Evolutionary conservation across 2,113 vertebrate genomes (phyloP), one percentile per base, ranked within the genome.

Genomic region (Anthoscopus minutus): DNA sequence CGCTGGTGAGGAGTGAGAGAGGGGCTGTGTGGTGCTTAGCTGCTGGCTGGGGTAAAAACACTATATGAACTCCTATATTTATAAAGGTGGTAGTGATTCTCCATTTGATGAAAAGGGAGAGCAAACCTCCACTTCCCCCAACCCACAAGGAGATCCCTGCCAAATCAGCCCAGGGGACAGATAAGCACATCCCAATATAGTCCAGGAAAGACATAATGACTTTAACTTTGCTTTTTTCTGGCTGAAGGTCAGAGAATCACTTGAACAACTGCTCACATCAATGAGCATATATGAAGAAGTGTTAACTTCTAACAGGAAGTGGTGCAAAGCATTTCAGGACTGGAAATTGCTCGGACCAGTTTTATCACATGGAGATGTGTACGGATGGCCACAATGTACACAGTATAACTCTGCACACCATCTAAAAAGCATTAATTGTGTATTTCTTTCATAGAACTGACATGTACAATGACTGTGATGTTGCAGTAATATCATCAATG

Each of bases 361-460:
- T 88, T 85, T n/a, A 57, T 53, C 40, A 67, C 30, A 5, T 5
- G 27, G 8, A 56, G 15, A 30, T 65, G 37, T 7, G 8, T 27
- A 60, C 7, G 27, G 33, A 76, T 38, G 18, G 45, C 24, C 50
- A 82, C 35, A 24, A 44, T 58, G n/a, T 25, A 65, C 14, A 53
- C 7, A 54, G 38, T 1, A 3, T 38, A 82, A 64, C 15, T 33
- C 33, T 0, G 0, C 9, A 37, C 9, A 28, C 42, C 22, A 18
- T 31, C 37, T 50, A 54, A 22, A 47, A 38, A 57, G n/a, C 56
- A 54, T 19, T 72, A 14, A 40, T n/a, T 4, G 4, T 14, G 4
- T 15, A 31, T 31, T 81, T 89, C 56, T 87, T 76, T 42, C 71
- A 48, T 3, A 70, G 40, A 78, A 40, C 12, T 60, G 56, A 62